Evolutionary conservation across 2,797 vertebrate genomes (phyloP), one percentile per base, ranked within the genome.

Genomic region (Garrulus glandarius): DNA sequence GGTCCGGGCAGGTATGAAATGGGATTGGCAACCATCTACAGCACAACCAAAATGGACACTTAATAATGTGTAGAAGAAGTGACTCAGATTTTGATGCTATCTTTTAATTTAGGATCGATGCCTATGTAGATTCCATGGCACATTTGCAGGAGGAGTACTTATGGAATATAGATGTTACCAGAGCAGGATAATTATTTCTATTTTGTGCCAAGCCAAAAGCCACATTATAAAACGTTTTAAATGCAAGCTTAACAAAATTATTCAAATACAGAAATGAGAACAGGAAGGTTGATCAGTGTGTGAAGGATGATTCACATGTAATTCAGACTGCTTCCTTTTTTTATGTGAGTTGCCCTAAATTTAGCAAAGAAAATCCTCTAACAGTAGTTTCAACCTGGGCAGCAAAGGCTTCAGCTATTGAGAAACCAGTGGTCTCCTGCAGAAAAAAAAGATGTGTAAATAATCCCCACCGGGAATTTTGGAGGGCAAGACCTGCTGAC

Each of bases 71-170:
- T 71, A 47, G 55, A 87, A 94, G 30, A 77, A 67, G 47, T 93
- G 92, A 94, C 69, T 84, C 70, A 95, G 50, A 79, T 90, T 94
- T 94, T 75, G 61, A 81, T 68, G 56, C 57, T 79, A 36, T 78
- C 82, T 94, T 94, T 93, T 92, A 93, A 92, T 92, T 92, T 87
- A 95, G 67, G 84, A 94, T 96, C 4, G 0, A 91, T 92, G 64
- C 7, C 1, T 84, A 23, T 47, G 34, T 69, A 88, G 80, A 93
- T 96, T 94, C 68, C 15, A 7, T 57, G 37, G 69, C 65, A 47
- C 44, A 50, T 88, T 92, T 89, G 50, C 70, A 44, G 53, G 69
- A 80, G 22, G 30, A 92, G 47, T 65, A 19, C 18, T 89, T 32
- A 75, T 1, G 81, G 61, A 81, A 61, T 46, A 46, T 14, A 64